A percentile compares a stretch with the other conserved stretches of the same genome.
Conservation (phyloP, 1,140 invertebrate species). For the Prorops nasuta region DNA sequence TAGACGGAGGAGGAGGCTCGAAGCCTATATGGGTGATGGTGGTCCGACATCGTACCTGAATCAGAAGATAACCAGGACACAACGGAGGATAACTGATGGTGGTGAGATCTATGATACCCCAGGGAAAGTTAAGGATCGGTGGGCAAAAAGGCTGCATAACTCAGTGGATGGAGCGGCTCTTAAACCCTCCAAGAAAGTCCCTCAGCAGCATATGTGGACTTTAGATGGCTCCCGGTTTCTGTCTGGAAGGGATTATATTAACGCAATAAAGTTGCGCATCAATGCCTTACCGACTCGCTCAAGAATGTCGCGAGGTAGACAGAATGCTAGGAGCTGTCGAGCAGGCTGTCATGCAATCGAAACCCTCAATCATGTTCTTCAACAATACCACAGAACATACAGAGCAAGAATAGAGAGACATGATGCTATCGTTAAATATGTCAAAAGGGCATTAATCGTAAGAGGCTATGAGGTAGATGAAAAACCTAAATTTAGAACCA, state of each 20-base stretch:
- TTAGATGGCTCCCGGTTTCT: conserved; percentile 17
- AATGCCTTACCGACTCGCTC: conserved; percentile 21
- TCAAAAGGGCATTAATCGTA: conserved; percentile 4
- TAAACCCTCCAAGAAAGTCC: conserved; percentile 4
- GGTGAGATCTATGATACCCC: not conserved
- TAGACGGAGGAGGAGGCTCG: not conserved
- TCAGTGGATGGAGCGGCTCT: conserved; percentile 15
- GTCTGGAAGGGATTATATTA: conserved; percentile 20
- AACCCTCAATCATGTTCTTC: conserved; percentile 27
- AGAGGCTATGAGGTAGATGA: not conserved
- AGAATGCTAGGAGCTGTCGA: conserved; percentile 14
- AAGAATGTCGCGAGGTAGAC: conserved; percentile 17
- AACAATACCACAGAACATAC: conserved; percentile 24
- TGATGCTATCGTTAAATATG: conserved; percentile 13
- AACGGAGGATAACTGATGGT: not conserved
- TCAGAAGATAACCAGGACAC: not conserved
- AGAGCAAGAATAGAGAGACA: conserved; percentile 22
- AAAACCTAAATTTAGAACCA: conserved; percentile 10
- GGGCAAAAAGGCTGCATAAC: conserved; percentile 8
- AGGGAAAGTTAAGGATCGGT: not conserved
- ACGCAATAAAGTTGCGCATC: conserved; percentile 15
- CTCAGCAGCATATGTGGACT: conserved; percentile 19
- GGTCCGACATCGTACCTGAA: not conserved
- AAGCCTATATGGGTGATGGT: not conserved
- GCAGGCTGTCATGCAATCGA: conserved; percentile 23